Evolutionary conservation across 2,888 invertebrate species (phyloP), one percentile per base, ranked within the genome.

Genomic region (Catocala fraxini): DNA sequence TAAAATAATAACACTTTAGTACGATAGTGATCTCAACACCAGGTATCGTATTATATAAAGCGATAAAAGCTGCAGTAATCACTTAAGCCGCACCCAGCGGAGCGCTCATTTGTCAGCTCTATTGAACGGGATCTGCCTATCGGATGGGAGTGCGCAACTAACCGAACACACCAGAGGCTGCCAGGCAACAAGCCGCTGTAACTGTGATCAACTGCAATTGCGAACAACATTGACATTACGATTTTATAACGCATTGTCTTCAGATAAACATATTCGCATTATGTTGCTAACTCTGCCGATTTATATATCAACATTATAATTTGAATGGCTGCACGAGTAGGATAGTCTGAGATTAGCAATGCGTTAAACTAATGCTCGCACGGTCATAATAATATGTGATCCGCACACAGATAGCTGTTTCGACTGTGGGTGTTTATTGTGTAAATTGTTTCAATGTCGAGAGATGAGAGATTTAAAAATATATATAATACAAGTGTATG

Each of bases 21-120:
- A 12, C 10, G 15, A 15, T 59, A 65, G 63, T 70, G 63, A 70
- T 65, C 58, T 53, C 41, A 25, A 43, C 53, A 54, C 71, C 71
- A 45, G 2, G 71, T 79, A 65, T 65, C 7, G 71, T 80, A 64
- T 65, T 57, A 55, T 70, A 70, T 71, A 75, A 75, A 80, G 76
- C 73, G 77, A 70, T 77, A 82, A 87, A 85, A 85, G 89, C 92
- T 90, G 92, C 91, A 92, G 91, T 92, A 93, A 93, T 93, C 92
- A 93, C 93, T 93, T 92, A 91, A 85, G 87, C 89, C 92, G 82
- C 91, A 80, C 91, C 91, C 86, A 75, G 75, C 75, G 76, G 71
- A 73, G 74, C 73, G 73, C 78, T 85, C 87, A 84, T 92, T 88
- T 89, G 89, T 92, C 89, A 88, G 81, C 78, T 83, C 83, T 87